Evolutionary conservation across 1,140 invertebrate genomes (phyloP), one percentile per base, ranked within the genome.

Genomic region (Drosophila oshimai): DNA sequence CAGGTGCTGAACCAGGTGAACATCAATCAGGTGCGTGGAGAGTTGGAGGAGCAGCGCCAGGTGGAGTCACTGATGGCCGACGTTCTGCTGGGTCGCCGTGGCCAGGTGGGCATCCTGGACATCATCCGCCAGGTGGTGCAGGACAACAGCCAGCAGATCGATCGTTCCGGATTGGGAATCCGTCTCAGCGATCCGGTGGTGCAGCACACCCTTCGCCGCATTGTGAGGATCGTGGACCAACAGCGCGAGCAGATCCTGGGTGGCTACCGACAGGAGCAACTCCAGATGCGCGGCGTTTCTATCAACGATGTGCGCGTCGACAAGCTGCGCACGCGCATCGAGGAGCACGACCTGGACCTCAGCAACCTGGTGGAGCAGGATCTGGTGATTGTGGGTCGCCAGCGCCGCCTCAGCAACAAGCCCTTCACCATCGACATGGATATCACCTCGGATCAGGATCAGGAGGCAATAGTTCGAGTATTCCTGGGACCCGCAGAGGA

Each of bases 341-440:
- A 90, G 42, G 47, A 73, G 6, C 15, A 5, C 39, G 81, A 88
- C 17, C 6, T 75, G 26, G 89, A 90, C 42, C 61, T 90, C 1
- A 80, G 50, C 57, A 90, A 67, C 26, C 44, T 86, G 34, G 55
- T 95, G 3, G 89, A 69, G 92, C 64, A 74, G 33, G 10, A 60
- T 4, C 57, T 57, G 20, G 37, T 45, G 5, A 22, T 76, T 7
- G 12, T 89, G 34, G 76, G 65, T 12, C 91, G 93, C 10, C 89
- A 92, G 41, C 90, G 90, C 0, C 92, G 93, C 41, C 87, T 95
- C 5, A 94, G 94, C 86, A 94, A 95, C 91, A 93, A 93, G 62
- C 92, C 92, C n/a, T 95, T 94, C 91, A 92, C 89, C 62, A 92
- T 94, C 72, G 92, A 90, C 31, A 84, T 93, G 74, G 91, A 92